Percentiles rank a stretch among this genome's conserved stretches.
Conservation (phyloP, 92 coral and sea anemone genomes). For the Epizoanthus rinbou region DNA sequence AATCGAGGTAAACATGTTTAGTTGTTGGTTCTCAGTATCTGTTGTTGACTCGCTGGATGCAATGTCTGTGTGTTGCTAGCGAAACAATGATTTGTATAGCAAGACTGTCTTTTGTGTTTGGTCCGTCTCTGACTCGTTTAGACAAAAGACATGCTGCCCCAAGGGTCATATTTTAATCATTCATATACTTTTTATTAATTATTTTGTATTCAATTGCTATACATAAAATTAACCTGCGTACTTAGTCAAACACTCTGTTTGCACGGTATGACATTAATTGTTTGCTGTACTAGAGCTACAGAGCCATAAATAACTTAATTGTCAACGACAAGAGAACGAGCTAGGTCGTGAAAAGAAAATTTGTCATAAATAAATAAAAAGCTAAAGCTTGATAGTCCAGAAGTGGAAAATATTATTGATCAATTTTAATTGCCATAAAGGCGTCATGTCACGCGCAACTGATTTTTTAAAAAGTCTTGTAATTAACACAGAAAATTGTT, state of each 20-base stretch:
- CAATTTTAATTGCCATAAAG: neutral
- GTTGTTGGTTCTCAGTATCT: no score
- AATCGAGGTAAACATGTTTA: no score
- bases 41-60: no score
- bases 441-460: neutral
- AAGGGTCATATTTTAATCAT: neutral
- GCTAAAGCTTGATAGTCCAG: neutral
- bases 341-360: neutral
- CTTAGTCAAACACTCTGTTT: neutral
- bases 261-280: neutral
- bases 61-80: conserved; percentile 1
- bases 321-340: neutral
- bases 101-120: conserved; percentile 5
- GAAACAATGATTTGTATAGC: neutral
- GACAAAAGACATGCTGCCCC: conserved; percentile 13
- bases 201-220: neutral
- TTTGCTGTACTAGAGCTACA: neutral
- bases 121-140: neutral
- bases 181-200: conserved; percentile 1
- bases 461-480: no score
- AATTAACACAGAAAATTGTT: no score
- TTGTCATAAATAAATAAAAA: neutral
- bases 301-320: neutral
- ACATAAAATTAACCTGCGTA: neutral
- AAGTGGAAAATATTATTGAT: neutral